These are phyloP conservation scores for Ceratothoa steindachneri DNA, from an alignment of 2,888 invertebrate genomes.

Conservation along the genomic window DNA sequence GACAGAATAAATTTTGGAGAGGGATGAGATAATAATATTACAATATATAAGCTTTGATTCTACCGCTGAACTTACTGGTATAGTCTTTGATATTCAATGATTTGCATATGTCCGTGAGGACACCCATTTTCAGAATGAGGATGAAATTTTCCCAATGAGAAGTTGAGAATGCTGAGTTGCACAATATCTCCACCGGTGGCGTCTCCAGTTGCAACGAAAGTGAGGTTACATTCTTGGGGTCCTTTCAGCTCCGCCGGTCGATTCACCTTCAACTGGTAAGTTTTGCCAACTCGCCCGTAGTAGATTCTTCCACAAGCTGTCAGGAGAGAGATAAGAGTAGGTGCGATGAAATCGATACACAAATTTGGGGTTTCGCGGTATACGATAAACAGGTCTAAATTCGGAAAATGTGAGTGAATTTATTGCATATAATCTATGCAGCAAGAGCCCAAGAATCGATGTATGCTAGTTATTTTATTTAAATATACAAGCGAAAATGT, in stretches of 20 bases:
- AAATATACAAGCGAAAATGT: no score
- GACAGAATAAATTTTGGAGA: no score
- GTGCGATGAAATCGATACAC: background rate
- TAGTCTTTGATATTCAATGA: conserved; percentile 37
- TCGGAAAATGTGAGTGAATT: background rate
- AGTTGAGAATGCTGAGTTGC: conserved; percentile 37
- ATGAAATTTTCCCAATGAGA: conserved; percentile 39
- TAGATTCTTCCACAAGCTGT: conserved; percentile 39
- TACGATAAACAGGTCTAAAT: no score
- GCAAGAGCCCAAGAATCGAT: no score
- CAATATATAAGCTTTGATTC: no score
- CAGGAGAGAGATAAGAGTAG: background rate
- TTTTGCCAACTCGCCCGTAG: conserved; percentile 40
- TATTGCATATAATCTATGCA: background rate
- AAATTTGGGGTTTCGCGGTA: no score
- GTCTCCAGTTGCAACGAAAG: conserved; percentile 39
- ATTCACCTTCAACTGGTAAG: conserved; percentile 33
- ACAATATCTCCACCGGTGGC: conserved; percentile 34
- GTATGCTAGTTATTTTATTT: no score
- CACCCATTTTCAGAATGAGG: conserved; percentile 39
- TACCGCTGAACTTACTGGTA: conserved; percentile 41
- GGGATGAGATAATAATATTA: no score
- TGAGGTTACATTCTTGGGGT: conserved; percentile 34
- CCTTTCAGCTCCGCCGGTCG: conserved; percentile 27
- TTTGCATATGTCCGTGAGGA: conserved; percentile 44